Evolutionary conservation across 37 sponge, comb jelly and placozoan genomes (phyloP).

Genomic region (Mnemiopsis leidyi): DNA sequence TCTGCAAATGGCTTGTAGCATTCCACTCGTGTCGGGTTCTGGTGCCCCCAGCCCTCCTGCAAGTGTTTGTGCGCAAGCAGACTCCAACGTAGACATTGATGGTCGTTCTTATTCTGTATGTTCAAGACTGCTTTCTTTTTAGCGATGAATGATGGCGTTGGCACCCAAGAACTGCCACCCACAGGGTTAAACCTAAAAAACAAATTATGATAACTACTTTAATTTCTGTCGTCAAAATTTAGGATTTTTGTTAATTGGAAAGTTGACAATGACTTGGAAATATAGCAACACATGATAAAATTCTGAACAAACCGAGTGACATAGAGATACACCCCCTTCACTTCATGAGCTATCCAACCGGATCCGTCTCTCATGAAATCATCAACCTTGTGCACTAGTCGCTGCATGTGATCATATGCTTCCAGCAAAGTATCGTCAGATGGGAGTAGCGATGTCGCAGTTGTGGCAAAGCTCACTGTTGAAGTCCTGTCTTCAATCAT

Average conservation of each 20-base stretch:
- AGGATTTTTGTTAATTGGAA: neutral
- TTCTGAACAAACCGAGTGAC: neutral
- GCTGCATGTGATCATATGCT: too few relatives aligned
- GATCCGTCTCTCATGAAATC: neutral
- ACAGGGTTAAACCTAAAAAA: slow-evolving; percentile 2
- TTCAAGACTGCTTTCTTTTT: neutral
- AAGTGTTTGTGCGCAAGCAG: neutral
- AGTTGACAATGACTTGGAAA: neutral
- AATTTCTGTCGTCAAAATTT: too few relatives aligned
- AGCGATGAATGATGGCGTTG: neutral
- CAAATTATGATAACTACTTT: too few relatives aligned
- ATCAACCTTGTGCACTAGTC: too few relatives aligned
- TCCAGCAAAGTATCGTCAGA: too few relatives aligned
- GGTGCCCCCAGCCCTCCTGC: neutral
- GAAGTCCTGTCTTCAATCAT: too few relatives aligned
- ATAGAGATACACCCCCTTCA: neutral
- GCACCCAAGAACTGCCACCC: neutral
- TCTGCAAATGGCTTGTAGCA: neutral
- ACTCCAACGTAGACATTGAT: neutral
- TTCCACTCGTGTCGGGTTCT: neutral
- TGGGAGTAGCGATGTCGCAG: too few relatives aligned
- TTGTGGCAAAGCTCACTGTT: too few relatives aligned
- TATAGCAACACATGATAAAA: neutral
- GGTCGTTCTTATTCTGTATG: slow-evolving; percentile 26
- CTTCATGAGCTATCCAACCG: neutral